Conservation (phyloP, 2,113 vertebrate genomes). For the Tamias sibiricus region DNA sequence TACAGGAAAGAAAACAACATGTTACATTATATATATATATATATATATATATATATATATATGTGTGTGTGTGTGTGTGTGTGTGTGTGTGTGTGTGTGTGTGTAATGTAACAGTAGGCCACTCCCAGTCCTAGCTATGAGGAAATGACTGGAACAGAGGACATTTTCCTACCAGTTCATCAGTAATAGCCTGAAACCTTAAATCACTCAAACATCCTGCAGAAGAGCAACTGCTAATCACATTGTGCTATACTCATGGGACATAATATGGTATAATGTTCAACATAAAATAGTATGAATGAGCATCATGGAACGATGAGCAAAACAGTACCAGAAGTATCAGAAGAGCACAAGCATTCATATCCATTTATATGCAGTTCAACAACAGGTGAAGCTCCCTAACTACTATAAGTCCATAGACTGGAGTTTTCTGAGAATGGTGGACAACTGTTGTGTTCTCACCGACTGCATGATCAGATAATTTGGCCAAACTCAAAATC, state of each 20-base stretch:
- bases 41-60: too few relatives aligned
- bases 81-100: too few relatives aligned
- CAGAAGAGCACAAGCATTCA: not conserved
- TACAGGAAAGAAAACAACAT: not conserved
- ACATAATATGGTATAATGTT: not conserved
- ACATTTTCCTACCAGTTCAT: not conserved
- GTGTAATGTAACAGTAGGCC: not conserved
- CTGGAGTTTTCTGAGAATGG: rapidly evolving
- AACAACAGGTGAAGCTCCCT: not conserved
- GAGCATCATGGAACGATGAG: too few relatives aligned
- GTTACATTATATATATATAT: too few relatives aligned
- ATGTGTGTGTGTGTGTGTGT: too few relatives aligned
- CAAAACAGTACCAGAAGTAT: too few relatives aligned
- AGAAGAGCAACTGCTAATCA: not conserved
- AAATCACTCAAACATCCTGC: not conserved
- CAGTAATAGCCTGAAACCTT: too few relatives aligned
- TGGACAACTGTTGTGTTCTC: not conserved
- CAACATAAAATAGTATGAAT: not conserved
- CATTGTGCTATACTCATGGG: not conserved
- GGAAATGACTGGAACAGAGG: not conserved
- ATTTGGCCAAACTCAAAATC: not conserved
- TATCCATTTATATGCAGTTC: not conserved
- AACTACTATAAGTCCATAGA: too few relatives aligned
- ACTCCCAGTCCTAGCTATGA: not conserved
- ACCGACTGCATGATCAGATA: not conserved